phyloP scores from a whole-genome alignment of 1,140 invertebrate genomes.

The Apis dorsata region DNA sequence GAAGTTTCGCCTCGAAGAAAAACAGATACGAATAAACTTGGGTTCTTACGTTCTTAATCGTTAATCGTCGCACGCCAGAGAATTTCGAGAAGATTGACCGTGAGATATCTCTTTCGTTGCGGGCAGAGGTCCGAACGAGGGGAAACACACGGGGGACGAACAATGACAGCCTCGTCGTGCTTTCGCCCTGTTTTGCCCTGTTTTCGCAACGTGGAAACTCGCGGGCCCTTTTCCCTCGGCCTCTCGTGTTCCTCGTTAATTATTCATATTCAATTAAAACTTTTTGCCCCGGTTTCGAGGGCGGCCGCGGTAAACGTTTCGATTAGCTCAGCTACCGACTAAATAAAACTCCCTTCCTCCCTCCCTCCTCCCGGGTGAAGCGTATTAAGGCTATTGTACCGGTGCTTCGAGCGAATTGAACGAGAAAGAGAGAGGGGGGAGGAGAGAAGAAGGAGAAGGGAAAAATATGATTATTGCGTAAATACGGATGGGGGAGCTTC shows the following conservation, averaged over 20 bases:
- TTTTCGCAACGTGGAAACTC: not conserved
- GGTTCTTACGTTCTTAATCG: not conserved
- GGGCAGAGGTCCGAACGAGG: not conserved
- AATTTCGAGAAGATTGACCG: not conserved
- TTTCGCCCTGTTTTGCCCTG: not conserved
- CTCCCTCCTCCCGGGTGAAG: conserved; percentile 5
- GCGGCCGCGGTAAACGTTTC: conserved; percentile 56
- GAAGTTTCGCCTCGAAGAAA: not conserved
- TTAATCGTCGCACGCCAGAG: no score
- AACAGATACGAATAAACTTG: not conserved
- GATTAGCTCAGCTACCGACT: conserved; percentile 48
- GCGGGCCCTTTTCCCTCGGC: no score
- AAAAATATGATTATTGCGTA: conserved; percentile 42
- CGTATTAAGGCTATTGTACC: conserved; percentile 44
- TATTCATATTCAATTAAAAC: conserved; percentile 65
- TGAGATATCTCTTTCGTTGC: not conserved
- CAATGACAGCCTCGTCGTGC: conserved; percentile 17
- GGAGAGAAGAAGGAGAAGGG: not conserved
- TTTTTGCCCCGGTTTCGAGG: conserved; percentile 48
- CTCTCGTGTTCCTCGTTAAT: conserved; percentile 42
- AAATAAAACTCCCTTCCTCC: conserved; percentile 19
- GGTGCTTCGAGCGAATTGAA: conserved; percentile 26
- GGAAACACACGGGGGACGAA: not conserved
- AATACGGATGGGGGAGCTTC: conserved; percentile 34
- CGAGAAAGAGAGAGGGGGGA: not conserved